A percentile compares a stretch with the other conserved stretches of the same genome.
phyloP scores from a whole-genome alignment of 2,888 invertebrate genomes.

The Catocala nupta region DNA sequence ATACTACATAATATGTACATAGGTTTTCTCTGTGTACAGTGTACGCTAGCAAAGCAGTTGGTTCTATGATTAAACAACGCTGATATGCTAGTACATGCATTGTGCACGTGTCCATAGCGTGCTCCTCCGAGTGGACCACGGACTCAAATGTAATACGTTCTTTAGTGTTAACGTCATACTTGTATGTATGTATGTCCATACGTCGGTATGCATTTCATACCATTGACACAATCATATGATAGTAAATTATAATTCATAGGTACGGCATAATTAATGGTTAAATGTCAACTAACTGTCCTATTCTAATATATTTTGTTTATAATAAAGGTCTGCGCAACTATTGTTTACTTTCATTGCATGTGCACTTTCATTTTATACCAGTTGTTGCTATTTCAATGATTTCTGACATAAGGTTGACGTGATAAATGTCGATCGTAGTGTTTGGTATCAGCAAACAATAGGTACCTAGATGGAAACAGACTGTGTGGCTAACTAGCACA shows the following conservation, averaged over 20 bases:
- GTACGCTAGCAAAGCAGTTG: neutral
- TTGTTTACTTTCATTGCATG: no score
- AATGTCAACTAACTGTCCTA: no score
- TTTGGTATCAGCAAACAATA: no score
- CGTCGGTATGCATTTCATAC: neutral
- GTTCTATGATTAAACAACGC: neutral
- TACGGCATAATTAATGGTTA: neutral
- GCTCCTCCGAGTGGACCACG: slow-evolving; percentile 5
- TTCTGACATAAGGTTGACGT: no score
- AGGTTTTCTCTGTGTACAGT: neutral
- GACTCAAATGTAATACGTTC: slow-evolving; percentile 7
- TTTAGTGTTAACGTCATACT: neutral
- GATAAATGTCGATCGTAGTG: no score
- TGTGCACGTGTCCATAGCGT: slow-evolving; percentile 3
- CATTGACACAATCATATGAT: neutral
- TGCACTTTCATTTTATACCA: no score
- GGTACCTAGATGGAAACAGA: no score
- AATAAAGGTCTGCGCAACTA: no score
- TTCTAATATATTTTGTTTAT: no score
- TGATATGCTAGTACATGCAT: slow-evolving; percentile 4
- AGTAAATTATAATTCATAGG: neutral
- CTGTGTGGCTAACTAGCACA: no score
- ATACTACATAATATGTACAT: no score
- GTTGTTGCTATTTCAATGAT: no score
- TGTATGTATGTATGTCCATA: neutral